These are phyloP conservation scores for Laterallus jamaicensis DNA, from an alignment of 2,113 vertebrate species.

Conservation along the genomic window DNA sequence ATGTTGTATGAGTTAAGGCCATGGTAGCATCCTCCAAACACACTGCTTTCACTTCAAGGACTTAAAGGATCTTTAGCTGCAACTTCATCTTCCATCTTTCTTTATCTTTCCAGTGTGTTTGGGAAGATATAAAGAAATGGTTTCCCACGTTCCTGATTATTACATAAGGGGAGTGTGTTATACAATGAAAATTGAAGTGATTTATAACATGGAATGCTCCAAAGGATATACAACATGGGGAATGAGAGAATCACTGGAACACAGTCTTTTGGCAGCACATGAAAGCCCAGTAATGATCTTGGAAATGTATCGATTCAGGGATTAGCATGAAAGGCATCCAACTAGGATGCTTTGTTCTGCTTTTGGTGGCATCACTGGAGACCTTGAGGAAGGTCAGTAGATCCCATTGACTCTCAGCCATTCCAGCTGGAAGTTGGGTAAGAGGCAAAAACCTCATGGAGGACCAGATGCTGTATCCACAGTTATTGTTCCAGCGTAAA, in stretches of 20 bases:
- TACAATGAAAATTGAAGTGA: background rate
- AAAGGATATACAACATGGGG: background rate
- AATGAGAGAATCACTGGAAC: constrained; percentile 21
- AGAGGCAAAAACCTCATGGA: background rate
- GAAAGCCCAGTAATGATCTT: constrained; percentile 26
- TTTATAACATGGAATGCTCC: background rate
- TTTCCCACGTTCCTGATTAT: constrained; percentile 22
- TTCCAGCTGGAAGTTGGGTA: constrained; percentile 33
- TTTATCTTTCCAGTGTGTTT: background rate
- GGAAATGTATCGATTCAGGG: background rate
- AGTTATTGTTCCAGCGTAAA: constrained; percentile 22
- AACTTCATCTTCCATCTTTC: background rate
- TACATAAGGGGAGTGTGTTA: background rate
- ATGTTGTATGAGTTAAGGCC: background rate
- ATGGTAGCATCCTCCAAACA: background rate
- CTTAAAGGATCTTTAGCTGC: background rate
- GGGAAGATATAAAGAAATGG: background rate
- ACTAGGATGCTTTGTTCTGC: constrained; percentile 20
- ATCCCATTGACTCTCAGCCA: background rate
- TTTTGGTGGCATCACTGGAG: constrained; percentile 26
- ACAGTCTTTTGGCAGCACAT: constrained; percentile 24
- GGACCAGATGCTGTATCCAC: constrained; percentile 5
- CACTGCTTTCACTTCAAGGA: background rate
- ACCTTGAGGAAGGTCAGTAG: constrained; percentile 28
- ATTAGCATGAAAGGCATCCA: constrained; percentile 39